Conservation (phyloP, 2,113 vertebrate genomes). For the Hirundichthys speculiger region DNA sequence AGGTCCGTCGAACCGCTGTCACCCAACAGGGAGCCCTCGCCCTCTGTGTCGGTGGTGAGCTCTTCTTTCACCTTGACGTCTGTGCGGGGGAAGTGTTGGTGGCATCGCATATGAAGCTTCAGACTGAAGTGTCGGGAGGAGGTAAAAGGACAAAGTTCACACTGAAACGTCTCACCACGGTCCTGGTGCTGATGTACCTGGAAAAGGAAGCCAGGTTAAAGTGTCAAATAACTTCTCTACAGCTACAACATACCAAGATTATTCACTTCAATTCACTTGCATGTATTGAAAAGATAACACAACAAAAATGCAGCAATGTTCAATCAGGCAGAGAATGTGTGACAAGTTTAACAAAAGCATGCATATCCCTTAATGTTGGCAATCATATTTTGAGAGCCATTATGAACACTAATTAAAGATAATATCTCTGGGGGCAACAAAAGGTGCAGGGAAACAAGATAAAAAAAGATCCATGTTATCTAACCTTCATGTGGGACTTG, state of each 20-base stretch:
- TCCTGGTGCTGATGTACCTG: constrained; percentile 99
- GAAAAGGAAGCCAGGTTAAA: constrained; percentile 24
- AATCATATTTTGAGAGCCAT: constrained; percentile 32
- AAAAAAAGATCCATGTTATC: constrained; percentile 27
- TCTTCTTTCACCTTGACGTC: constrained; percentile 98
- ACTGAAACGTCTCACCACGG: constrained; percentile 98
- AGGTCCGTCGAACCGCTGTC: constrained; percentile 81
- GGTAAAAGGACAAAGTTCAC: constrained; percentile 98
- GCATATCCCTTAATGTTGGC: constrained; percentile 13
- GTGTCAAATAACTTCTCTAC: constrained; percentile 15
- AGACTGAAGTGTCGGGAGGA: constrained; percentile 99
- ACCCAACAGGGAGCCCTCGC: constrained; percentile 86
- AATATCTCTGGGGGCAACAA: constrained; percentile 8
- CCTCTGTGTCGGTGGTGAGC: constrained; percentile 91
- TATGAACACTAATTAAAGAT: constrained; percentile 18
- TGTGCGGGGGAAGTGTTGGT: constrained; percentile 97
- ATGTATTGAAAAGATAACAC: not conserved
- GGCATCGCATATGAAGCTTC: constrained; percentile 99
- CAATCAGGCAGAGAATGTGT: constrained; percentile 7
- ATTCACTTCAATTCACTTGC: constrained; percentile 4
- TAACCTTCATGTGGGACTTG: constrained; percentile 99
- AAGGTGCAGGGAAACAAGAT: not conserved
- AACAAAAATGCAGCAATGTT: constrained; percentile 12
- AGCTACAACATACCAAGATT: constrained; percentile 1
- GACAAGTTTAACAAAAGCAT: constrained; percentile 26